Evolutionary conservation across 1,140 invertebrate genomes (phyloP), one percentile per base, ranked within the genome.

Genomic region (Mya arenaria): DNA sequence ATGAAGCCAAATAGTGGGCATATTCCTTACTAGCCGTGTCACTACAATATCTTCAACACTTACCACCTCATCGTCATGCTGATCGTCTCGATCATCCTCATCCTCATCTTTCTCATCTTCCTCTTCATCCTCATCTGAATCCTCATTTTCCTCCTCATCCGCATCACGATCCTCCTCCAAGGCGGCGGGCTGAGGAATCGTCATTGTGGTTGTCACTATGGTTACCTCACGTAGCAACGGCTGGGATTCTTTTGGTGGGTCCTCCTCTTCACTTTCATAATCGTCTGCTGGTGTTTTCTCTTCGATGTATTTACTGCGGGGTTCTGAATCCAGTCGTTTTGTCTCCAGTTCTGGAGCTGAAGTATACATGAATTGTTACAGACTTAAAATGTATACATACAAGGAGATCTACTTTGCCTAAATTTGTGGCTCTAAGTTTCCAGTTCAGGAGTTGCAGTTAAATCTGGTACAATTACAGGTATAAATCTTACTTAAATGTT

Each of bases 281-380:
- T 83, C 71, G 10, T 56, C 72, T 32, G 52, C 62, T 80, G 52
- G 75, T 1, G 17, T 17, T 17, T 52, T 71, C 10, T 82, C 68
- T n/a, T 75, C 82, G 36, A 56, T 84, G 69, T 60, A 52, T 17
- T 52, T 23, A 4, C 17, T 52, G 65, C 44, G 84, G 60, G 48
- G 83, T 74, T 55, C 88, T 75, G 32, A 87, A 84, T 62, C 87
- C 72, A 62, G 84, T 83, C 77, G 39, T 72, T 82, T 82, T 6
- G 79, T 82, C 55, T 89, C 85, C 58, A 91, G 56, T 73, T 90
- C 89, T 77, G 89, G 89, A 58, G 89, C 89, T 90, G 55, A 65
- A 37, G 28, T n/a, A n/a, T n/a, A n/a, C n/a, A n/a, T n/a, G n/a
- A n/a, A n/a, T n/a, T n/a, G n/a, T n/a, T n/a, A n/a, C n/a, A n/a